phyloP scores from a whole-genome alignment of 2,113 vertebrate species.

The Cairina moschata region DNA sequence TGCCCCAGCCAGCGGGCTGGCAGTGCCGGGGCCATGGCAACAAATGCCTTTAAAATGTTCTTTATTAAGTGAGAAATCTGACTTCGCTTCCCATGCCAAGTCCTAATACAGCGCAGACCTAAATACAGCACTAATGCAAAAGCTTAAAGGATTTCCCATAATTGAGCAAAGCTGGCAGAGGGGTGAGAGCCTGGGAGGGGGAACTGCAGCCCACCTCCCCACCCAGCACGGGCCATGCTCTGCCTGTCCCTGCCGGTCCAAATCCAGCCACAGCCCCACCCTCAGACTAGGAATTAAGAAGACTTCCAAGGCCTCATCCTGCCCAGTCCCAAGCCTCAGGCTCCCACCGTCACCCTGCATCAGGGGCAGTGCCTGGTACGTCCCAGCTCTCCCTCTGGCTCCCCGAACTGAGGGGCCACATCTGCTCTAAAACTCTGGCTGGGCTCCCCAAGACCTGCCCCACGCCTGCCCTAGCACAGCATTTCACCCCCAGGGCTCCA shows the following conservation, averaged over 20 bases:
- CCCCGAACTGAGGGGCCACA: no score
- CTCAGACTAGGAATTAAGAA: neutral
- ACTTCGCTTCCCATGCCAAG: neutral
- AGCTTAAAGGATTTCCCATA: constrained; percentile 65
- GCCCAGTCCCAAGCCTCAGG: neutral
- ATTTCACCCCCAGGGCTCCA: no score
- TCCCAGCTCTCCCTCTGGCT: no score
- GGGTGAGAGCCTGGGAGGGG: neutral
- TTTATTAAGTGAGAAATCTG: constrained; percentile 20
- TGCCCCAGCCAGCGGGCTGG: neutral
- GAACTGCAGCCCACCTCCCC: constrained; percentile 3
- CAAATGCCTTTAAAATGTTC: neutral
- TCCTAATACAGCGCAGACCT: constrained; percentile 23
- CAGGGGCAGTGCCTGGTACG: no score
- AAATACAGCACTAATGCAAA: constrained; percentile 46
- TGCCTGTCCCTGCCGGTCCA: neutral
- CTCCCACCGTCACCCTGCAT: accelerated
- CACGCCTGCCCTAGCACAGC: no score
- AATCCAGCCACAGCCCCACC: neutral
- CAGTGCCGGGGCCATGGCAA: accelerated
- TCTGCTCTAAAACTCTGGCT: no score
- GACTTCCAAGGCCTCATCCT: neutral
- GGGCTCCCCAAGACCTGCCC: no score
- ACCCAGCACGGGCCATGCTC: neutral
- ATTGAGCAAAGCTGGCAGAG: constrained; percentile 30